phyloP scores from a whole-genome alignment of 2,113 vertebrate genomes.

The Falco punctatus region DNA sequence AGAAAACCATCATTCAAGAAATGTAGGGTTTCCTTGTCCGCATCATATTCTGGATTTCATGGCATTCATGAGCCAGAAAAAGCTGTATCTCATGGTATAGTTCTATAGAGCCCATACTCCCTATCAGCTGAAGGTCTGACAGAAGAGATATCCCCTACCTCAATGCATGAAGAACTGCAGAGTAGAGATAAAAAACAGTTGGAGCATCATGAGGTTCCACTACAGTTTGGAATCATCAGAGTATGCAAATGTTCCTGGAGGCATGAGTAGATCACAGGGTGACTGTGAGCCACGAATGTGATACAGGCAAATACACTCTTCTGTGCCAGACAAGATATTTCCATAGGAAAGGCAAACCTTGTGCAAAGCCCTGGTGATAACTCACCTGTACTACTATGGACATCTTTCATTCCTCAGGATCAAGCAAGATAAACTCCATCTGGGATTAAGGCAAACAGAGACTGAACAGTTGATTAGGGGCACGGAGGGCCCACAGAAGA shows the following conservation, averaged over 20 bases:
- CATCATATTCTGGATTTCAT: no score
- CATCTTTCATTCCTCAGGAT: no score
- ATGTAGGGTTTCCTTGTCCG: no score
- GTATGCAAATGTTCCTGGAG: background rate
- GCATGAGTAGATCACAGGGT: background rate
- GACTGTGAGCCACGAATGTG: background rate
- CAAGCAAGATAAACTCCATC: no score
- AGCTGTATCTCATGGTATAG: background rate
- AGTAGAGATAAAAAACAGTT: background rate
- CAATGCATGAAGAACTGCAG: background rate
- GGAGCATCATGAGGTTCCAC: background rate
- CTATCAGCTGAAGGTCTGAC: background rate
- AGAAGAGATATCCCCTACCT: background rate
- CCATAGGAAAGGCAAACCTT: no score
- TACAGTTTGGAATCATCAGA: background rate
- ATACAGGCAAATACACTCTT: background rate
- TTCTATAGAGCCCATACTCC: background rate
- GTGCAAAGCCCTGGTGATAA: no score
- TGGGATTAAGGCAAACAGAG: no score
- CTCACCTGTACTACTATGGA: no score
- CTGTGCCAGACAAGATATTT: background rate
- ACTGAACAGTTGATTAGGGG: no score
- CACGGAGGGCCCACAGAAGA: no score
- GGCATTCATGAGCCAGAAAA: no score
- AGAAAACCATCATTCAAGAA: no score